Evolutionary conservation across 2,797 vertebrate genomes (phyloP), one percentile per base, ranked within the genome.

Genomic region (Sardinella longiceps): DNA sequence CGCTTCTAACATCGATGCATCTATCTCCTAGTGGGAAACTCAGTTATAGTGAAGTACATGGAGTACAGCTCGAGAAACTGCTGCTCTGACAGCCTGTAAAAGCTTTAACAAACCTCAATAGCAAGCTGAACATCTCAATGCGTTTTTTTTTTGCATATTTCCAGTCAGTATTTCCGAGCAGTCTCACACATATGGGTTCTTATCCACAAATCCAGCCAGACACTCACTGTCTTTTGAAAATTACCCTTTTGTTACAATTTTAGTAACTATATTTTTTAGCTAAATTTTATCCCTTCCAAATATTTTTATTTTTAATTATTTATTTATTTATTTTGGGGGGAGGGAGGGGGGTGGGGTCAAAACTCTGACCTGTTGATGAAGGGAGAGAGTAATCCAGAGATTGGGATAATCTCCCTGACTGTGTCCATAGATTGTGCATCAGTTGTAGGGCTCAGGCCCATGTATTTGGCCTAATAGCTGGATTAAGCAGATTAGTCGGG

Each of bases 401-500:
- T 10, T 37, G 25, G 43, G 53, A 14, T 3, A 63, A 45, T 56
- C 53, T n/a, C 53, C 53, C 20, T 56, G n/a, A n/a, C n/a, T n/a
- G 53, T 56, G 53, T 56, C 53, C 53, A 23, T 56, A 15, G 66
- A 15, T 37, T 74, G 66, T 33, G 30, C 66, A 74, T 74, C 30
- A 33, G 66, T 74, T 74, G 33, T 15, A 33, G 66, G 66, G 66
- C 66, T 74, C 66, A 74, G 30, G 14, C 30, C 30, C 30, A 39
- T 74, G 63, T 80, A 43, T 56, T 51, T 80, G 63, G 28, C 18
- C 46, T 37, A 10, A 83, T 45, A 63, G 37, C 5, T 20, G 83
- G 70, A 84, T 56, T 84, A 51, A 39, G 30, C 50, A 45, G 83
- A 84, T 84, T 80, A 84, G 74, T 39, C 39, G 48, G 66, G n/a